Base-by-base conservation (phyloP, 64 coral and sea anemone genomes). In the Montipora foliosa region DNA sequence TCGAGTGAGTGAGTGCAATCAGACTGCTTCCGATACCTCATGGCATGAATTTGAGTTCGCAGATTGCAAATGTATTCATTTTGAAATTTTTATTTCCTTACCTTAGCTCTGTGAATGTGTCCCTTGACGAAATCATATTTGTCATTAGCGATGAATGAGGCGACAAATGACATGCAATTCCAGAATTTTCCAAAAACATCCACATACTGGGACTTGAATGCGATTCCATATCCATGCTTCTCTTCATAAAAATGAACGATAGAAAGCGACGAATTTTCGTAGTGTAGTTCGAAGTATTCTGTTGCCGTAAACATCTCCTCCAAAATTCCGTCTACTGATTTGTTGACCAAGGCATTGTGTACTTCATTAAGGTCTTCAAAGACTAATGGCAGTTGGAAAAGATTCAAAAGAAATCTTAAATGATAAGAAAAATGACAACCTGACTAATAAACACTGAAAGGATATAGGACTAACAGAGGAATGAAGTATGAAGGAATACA, bases 251-350 rank as follows among this genome's bases (percentile, higher is more conserved):
- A 58, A 20, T 81, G 79, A 60, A 17, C n/a, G 48, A 81, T 20
- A 7, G 79, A 81, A 11, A 81, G 16, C 17, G 44, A 44, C 37
- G 59, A 3, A 61, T 68, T 37, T 13, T 19, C 14, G 14, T 67
- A 29, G 16, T 67, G 8, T 5, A 1, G 61, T 68, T 3, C 67
- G 45, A 44, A 45, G 29, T 29, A 84, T 45, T 67, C 81, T 8
- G 48, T 84, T 37, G 29, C 81, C 8, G 59, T 67, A 17, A 67
- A 84, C 59, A 84, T 49, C 16, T 84, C 81, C 15, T 84, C 81
- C 59, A 84, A 12, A 10, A 84, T 84, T 13, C 81, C 81, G 9
- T 84, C 81, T 61, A 84, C 61, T 14, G 74, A 76, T 5, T 67
- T 19, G 14, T 17, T 67, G 16, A 47, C 61, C 59, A 84, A 48